Evolutionary conservation across 2,113 vertebrate genomes (phyloP).

Genomic region (Elgaria multicarinata): DNA sequence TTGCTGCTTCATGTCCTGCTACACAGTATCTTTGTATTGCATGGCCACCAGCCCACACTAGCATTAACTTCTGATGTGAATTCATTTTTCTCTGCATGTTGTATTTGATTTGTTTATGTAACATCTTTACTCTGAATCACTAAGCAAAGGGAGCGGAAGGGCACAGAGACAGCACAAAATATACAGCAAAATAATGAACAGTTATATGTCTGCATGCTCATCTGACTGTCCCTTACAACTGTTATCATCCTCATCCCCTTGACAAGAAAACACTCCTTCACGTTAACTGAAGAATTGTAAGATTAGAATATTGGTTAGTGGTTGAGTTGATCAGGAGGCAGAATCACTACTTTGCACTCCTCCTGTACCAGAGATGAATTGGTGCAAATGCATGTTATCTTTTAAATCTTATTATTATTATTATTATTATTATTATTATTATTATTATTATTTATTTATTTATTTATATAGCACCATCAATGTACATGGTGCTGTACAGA

Average conservation of each 20-base stretch:
- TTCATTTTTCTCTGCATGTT: neutral
- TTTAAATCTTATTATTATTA: too few species aligned
- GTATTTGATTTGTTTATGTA: constrained; percentile 16
- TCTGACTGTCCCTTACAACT: neutral
- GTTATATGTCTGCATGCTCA: neutral
- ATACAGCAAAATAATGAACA: neutral
- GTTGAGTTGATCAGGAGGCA: neutral
- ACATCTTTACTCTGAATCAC: constrained; percentile 1
- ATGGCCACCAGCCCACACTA: neutral
- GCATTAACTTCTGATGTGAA: neutral
- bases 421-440: too few species aligned
- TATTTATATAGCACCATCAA: too few species aligned
- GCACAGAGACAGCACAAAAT: neutral
- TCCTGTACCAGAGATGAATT: neutral
- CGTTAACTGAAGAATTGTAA: neutral
- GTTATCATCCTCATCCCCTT: neutral
- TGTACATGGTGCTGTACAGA: too few species aligned
- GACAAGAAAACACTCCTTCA: neutral
- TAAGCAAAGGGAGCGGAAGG: neutral
- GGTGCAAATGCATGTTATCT: neutral
- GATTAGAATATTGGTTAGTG: neutral
- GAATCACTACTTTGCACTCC: neutral
- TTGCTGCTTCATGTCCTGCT: neutral
- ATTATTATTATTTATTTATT: too few species aligned
- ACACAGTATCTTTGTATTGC: neutral